Evolutionary conservation across 2,113 vertebrate genomes (phyloP).

Genomic region (Lophochroa leadbeateri): DNA sequence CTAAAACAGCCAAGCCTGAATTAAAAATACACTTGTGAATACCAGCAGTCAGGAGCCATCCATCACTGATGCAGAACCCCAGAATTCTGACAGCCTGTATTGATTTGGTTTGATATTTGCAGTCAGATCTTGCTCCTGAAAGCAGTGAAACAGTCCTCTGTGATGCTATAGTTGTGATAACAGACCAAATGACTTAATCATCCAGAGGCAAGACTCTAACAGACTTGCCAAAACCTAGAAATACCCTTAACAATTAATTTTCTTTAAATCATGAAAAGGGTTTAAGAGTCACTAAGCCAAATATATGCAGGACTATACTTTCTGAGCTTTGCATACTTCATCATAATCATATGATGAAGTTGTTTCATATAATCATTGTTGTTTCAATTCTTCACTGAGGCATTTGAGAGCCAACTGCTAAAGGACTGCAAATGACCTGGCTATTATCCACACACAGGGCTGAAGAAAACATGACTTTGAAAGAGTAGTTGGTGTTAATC

Average conservation of each 20-base stretch:
- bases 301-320: not conserved
- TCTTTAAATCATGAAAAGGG: not conserved
- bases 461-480: not conserved
- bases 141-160: not conserved
- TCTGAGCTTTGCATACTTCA: not conserved
- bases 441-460: not conserved
- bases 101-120: slow-evolving; percentile 29
- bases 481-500: not conserved
- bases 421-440: not conserved
- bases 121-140: slow-evolving; percentile 12
- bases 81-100: slow-evolving; percentile 10
- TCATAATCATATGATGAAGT: not conserved
- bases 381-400: not conserved
- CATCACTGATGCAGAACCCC: slow-evolving; percentile 7
- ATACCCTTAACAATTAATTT: not conserved
- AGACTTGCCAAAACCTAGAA: not conserved
- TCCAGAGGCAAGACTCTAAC: not conserved
- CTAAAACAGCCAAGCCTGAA: not conserved
- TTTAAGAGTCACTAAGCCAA: not conserved
- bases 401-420: not conserved
- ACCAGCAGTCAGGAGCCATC: slow-evolving; percentile 5
- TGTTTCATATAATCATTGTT: not conserved
- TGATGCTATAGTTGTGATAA: not conserved
- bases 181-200: not conserved
- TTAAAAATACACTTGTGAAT: slow-evolving; percentile 50